A percentile compares a stretch with the other conserved stretches of the same genome.
Evolutionary conservation across 2,888 invertebrate genomes (phyloP).

Genomic region (Ephialtes manifestator): DNA sequence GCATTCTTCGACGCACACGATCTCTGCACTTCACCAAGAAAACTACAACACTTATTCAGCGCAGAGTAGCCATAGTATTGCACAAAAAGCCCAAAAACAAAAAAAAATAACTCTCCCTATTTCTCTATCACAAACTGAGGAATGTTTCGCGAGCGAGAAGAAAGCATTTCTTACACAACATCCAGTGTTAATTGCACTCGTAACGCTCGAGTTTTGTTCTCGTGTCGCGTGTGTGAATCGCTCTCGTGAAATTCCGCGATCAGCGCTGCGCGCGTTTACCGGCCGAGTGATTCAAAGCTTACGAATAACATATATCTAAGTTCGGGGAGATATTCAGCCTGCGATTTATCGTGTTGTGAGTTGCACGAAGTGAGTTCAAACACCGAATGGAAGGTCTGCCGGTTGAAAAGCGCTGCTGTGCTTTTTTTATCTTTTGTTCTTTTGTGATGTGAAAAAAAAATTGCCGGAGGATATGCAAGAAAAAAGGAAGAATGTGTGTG

Average conservation of each 20-base stretch:
- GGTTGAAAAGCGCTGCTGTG: not conserved
- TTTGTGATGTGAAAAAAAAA: not conserved
- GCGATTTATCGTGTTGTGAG: not conserved
- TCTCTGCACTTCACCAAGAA: slow-evolving; percentile 14
- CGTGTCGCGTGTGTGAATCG: not conserved
- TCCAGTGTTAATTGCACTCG: not conserved
- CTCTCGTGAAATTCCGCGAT: not conserved
- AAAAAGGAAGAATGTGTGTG: not conserved
- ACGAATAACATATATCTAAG: not conserved
- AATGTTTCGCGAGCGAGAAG: not conserved
- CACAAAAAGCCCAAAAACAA: not conserved
- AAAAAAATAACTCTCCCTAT: too few species aligned
- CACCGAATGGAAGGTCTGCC: slow-evolving; percentile 19
- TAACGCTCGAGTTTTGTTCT: not conserved
- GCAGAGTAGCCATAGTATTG: not conserved
- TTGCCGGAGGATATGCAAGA: not conserved
- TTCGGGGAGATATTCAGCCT: not conserved
- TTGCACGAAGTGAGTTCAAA: slow-evolving; percentile 29
- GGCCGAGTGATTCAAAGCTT: slow-evolving; percentile 18
- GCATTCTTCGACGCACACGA: slow-evolving; percentile 47
- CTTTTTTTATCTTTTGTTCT: not conserved
- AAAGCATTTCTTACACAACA: not conserved
- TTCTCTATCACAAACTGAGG: not conserved
- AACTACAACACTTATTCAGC: not conserved
- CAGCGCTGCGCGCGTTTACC: slow-evolving; percentile 26